Percentiles rank a stretch among this genome's conserved stretches.
Conservation (phyloP, 2,113 vertebrate genomes). For the Corydoras sp. region DNA sequence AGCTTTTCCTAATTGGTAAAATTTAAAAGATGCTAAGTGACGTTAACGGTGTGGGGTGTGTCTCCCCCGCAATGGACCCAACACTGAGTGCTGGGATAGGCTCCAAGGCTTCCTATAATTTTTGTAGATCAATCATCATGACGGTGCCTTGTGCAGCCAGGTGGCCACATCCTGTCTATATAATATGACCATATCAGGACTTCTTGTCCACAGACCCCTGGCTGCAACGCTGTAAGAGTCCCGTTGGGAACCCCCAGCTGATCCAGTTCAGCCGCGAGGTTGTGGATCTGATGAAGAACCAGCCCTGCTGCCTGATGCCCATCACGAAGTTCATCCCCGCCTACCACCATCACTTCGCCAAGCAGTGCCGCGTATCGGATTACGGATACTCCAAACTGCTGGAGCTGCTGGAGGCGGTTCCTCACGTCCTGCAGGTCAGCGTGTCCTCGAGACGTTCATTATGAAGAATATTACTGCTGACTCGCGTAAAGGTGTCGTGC, state of each 20-base stretch:
- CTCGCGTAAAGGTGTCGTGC: too few relatives aligned
- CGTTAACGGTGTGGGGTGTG: too few relatives aligned
- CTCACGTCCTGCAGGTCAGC: conserved; percentile 87
- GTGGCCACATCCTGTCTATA: too few relatives aligned
- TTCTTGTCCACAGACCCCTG: conserved; percentile 74
- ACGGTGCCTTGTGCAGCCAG: too few relatives aligned
- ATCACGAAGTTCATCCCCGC: conserved; percentile 90
- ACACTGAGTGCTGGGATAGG: too few relatives aligned
- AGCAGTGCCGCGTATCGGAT: conserved; percentile 94
- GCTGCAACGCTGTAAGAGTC: conserved; percentile 90
- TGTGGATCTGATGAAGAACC: conserved; percentile 88
- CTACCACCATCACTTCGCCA: conserved; percentile 96
- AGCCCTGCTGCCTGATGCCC: conserved; percentile 80
- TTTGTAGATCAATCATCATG: too few relatives aligned
- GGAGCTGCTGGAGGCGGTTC: conserved; percentile 91
- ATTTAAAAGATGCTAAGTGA: too few relatives aligned
- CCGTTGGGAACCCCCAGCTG: conserved; percentile 92
- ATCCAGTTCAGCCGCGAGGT: conserved; percentile 96
- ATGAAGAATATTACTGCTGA: too few relatives aligned
- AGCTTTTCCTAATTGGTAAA: too few relatives aligned
- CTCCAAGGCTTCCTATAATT: too few relatives aligned
- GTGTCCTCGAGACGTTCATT: too few relatives aligned
- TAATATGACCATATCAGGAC: neutral
- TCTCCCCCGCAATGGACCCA: too few relatives aligned
- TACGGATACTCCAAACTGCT: conserved; percentile 91